These are phyloP conservation scores for Phthorimaea operculella DNA, from an alignment of 1,140 invertebrate genomes.

Conservation along the genomic window DNA sequence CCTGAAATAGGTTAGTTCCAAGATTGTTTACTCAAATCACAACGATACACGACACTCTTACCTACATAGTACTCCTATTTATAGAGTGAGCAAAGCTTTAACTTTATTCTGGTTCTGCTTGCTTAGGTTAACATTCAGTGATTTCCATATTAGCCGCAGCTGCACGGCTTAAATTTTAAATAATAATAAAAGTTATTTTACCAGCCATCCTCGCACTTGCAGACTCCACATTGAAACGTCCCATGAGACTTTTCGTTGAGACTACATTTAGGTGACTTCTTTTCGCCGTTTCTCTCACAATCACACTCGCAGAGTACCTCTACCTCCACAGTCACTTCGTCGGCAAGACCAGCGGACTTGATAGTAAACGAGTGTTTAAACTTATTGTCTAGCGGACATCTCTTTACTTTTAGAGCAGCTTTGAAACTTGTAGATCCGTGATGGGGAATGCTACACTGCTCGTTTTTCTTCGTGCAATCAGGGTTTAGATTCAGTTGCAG, in stretches of 20 bases:
- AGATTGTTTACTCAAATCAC: too few relatives aligned
- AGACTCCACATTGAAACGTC: constrained; percentile 78
- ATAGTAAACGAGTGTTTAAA: constrained; percentile 21
- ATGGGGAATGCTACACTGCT: constrained; percentile 25
- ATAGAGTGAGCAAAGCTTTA: too few relatives aligned
- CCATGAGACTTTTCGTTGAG: constrained; percentile 61
- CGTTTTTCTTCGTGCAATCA: constrained; percentile 21
- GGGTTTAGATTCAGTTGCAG: constrained; percentile 28
- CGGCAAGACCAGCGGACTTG: constrained; percentile 26
- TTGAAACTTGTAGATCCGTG: constrained; percentile 21
- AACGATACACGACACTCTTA: too few relatives aligned
- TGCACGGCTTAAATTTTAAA: too few relatives aligned
- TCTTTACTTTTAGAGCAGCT: constrained; percentile 26
- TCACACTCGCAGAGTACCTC: constrained; percentile 65
- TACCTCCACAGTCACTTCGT: constrained; percentile 33
- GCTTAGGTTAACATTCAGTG: too few relatives aligned
- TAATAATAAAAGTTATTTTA: constrained; percentile 29
- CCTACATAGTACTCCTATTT: too few relatives aligned
- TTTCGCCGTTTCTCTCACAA: constrained; percentile 60
- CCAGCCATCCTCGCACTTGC: constrained; percentile 73
- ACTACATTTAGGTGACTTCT: constrained; percentile 63
- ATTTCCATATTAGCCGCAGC: too few relatives aligned
- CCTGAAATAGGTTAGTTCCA: constrained; percentile 18
- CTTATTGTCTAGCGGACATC: constrained; percentile 15
- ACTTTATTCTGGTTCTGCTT: too few relatives aligned